Evolutionary conservation across 2,113 vertebrate species (phyloP).

Genomic region (Coturnix japonica): DNA sequence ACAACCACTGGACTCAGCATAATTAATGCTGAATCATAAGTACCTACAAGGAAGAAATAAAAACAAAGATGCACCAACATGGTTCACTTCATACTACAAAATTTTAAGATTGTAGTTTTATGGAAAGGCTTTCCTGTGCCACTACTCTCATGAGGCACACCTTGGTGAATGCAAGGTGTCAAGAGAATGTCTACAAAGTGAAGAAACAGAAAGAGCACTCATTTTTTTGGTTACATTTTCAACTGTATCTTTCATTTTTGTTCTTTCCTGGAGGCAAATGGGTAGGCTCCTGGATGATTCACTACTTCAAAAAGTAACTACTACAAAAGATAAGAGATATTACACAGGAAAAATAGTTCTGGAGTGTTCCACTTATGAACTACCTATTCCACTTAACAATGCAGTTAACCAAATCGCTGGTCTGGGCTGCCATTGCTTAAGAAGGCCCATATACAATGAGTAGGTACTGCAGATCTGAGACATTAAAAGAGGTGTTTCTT

Average conservation of each 20-base stretch:
- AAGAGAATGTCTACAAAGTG: background rate
- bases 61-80: background rate
- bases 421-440: background rate
- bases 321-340: background rate
- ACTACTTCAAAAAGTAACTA: background rate
- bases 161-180: background rate
- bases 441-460: fast-evolving
- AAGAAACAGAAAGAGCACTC: background rate
- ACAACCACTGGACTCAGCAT: background rate
- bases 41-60: background rate
- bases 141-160: background rate
- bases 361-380: too few species aligned
- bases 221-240: background rate
- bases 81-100: background rate
- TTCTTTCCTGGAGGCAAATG: background rate
- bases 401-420: background rate
- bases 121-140: background rate
- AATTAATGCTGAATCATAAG: background rate
- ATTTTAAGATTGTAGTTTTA: background rate
- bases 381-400: background rate
- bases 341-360: background rate
- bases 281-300: background rate
- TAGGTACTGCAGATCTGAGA: background rate
- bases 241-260: background rate
- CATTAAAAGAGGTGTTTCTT: background rate